Base-by-base conservation (phyloP, 2,888 invertebrate species). In the Brachyptera putata region DNA sequence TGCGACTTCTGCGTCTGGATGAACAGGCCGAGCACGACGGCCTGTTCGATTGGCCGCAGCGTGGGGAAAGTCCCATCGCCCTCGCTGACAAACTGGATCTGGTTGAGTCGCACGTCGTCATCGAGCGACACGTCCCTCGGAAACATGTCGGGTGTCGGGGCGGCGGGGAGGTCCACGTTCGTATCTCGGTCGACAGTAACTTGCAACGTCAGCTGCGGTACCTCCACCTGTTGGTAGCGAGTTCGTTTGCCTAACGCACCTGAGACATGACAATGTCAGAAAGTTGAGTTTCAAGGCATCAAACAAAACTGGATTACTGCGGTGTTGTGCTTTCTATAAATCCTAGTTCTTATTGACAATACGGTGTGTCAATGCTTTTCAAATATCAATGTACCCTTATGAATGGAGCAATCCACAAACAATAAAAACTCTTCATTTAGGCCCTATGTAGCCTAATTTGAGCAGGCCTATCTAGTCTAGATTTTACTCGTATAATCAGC, bases 241-340 rank as follows among this genome's bases (percentile, higher is more conserved):
- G 98, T 98, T 64, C 97, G 82, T 72, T 91, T 89, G 0, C 97
- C 97, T 66, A 97, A 75, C 34, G 88, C 83, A 66, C 94, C 91
- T 77, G 78, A 72, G 22, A 75, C 65, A 37, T 11, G n/a, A n/a
- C n/a, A n/a, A n/a, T n/a, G n/a, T n/a, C n/a, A n/a, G n/a, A n/a
- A n/a, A n/a, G n/a, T n/a, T n/a, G n/a, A n/a, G n/a, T n/a, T n/a
- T n/a, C n/a, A n/a, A n/a, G n/a, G n/a, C n/a, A n/a, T n/a, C n/a
- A n/a, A n/a, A n/a, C n/a, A n/a, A n/a, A n/a, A n/a, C n/a, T n/a
- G n/a, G n/a, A n/a, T n/a, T n/a, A n/a, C n/a, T n/a, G n/a, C n/a
- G n/a, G n/a, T n/a, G n/a, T n/a, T n/a, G n/a, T n/a, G n/a, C n/a
- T n/a, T n/a, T n/a, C n/a, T n/a, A n/a, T n/a, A n/a, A n/a, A n/a